phyloP scores from a whole-genome alignment of 2,888 invertebrate genomes.

The Chrysolina americana region DNA sequence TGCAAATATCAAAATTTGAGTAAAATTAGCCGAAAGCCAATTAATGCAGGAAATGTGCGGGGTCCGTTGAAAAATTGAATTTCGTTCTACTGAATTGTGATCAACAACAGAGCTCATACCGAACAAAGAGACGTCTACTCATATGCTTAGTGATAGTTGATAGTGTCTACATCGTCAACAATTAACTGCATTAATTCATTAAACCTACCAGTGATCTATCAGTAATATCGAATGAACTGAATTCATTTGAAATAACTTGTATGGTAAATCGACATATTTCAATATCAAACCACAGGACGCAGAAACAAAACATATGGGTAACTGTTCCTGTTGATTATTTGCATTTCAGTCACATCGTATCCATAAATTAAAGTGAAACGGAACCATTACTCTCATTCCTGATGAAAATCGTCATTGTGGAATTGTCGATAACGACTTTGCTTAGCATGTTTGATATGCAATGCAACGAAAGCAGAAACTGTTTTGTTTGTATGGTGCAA shows the following conservation, averaged over 20 bases:
- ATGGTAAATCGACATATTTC: background rate
- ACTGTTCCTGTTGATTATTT: constrained; percentile 9
- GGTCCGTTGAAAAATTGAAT: too few species aligned
- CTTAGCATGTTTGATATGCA: background rate
- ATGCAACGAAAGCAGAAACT: constrained; percentile 1
- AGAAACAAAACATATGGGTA: background rate
- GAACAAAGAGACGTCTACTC: too few species aligned
- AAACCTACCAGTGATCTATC: too few species aligned
- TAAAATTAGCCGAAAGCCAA: too few species aligned
- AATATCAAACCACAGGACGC: background rate
- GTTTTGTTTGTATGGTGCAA: background rate
- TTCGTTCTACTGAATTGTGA: too few species aligned
- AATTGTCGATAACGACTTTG: constrained; percentile 4
- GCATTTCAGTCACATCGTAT: background rate
- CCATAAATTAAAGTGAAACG: constrained; percentile 9
- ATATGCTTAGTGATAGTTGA: too few species aligned
- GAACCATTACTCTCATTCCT: constrained; percentile 10
- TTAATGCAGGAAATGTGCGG: too few species aligned
- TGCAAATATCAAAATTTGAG: too few species aligned
- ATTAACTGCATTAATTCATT: too few species aligned
- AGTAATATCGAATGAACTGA: background rate
- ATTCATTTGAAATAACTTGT: background rate
- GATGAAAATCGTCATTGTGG: constrained; percentile 7
- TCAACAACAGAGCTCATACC: too few species aligned
- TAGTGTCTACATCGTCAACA: too few species aligned